These are phyloP conservation scores for Linurgus olivaceus DNA, from an alignment of 2,797 vertebrate genomes.

Conservation along the genomic window DNA sequence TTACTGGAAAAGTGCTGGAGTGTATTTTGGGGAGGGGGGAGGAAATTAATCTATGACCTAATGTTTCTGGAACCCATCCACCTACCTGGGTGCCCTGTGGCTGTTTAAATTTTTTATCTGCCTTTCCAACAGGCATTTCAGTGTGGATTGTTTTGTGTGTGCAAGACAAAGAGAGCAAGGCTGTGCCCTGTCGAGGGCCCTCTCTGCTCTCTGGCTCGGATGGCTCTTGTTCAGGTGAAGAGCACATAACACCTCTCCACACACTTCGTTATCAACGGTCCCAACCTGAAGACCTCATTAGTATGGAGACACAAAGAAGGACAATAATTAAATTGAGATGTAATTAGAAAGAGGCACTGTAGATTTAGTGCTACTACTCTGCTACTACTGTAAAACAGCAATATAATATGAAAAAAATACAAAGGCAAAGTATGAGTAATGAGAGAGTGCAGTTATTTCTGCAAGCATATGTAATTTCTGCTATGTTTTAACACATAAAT, in stretches of 20 bases:
- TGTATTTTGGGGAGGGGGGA: conserved; percentile 14
- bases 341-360: neutral
- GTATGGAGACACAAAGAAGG: neutral
- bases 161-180: neutral
- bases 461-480: neutral
- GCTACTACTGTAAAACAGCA: neutral
- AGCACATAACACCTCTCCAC: conserved; percentile 10
- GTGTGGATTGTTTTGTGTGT: conserved; percentile 12
- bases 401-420: neutral
- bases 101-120: conserved; percentile 55
- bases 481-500: neutral
- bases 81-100: conserved; percentile 60
- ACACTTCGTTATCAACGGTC: neutral
- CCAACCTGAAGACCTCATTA: conserved; percentile 15
- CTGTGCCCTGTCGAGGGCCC: neutral
- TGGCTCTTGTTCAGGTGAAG: neutral
- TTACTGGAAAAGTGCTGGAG: conserved; percentile 52
- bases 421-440: conserved; percentile 9
- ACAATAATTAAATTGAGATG: neutral
- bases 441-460: neutral
- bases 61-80: conserved; percentile 68
- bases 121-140: conserved; percentile 67
- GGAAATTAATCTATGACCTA: conserved; percentile 62
- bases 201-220: neutral
- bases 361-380: neutral